Base-by-base conservation (phyloP, 2,888 invertebrate genomes). In the Lasioglossum villosulum region DNA sequence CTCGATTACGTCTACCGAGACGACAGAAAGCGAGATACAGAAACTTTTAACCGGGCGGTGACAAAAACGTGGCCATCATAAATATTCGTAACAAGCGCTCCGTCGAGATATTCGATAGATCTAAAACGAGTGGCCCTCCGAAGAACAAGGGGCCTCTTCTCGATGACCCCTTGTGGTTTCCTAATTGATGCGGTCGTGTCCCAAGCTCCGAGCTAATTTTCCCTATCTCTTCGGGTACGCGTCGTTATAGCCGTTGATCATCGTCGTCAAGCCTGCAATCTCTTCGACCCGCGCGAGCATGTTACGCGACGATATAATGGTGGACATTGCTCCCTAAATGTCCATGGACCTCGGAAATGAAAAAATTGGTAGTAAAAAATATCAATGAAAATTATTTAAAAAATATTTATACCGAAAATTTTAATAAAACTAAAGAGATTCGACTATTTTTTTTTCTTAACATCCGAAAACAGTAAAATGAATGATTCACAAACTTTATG, bases 71-170 rank as follows among this genome's bases (percentile, higher is more conserved):
- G 86, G 72, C 75, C 72, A 72, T 80, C 80, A 80, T 83, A 87
- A 83, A 86, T 87, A 86, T 86, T 79, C 86, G 72, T 87, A 87
- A 87, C 81, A 66, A 86, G 76, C 86, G 71, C 72, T 86, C 87
- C 76, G 76, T 71, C 71, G 83, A 23, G 83, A 87, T 86, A 80
- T 66, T 86, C 86, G 80, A 86, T 73, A 86, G 82, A 78, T 77
- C 86, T 78, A 83, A 86, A 83, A 87, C 71, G 86, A 78, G 78
- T 79, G 86, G 71, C 73, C 75, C 81, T 73, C 70, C 66, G 59
- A 59, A 59, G 59, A 59, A n/a, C 59, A 27, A n/a, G 27, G 12
- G 48, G 23, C 48, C 48, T 8, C 48, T 48, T 23, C 48, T 48
- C 48, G 48, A 48, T 48, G 48, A 23, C 48, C 23, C 48, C 48